Evolutionary conservation across 2,113 vertebrate genomes (phyloP).

Genomic region (Otus sunia): DNA sequence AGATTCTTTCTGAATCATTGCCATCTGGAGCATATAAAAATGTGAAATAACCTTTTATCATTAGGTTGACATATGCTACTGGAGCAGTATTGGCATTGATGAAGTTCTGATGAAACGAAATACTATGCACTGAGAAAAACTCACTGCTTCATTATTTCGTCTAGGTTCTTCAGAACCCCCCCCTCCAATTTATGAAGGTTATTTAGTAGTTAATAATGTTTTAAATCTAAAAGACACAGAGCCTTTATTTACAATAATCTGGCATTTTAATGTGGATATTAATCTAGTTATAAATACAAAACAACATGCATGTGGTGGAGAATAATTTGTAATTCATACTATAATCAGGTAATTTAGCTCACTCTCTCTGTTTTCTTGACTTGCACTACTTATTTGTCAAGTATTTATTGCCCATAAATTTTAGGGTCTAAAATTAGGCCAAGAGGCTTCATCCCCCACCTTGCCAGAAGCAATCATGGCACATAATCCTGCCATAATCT

Average conservation of each 20-base stretch:
- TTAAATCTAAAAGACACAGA: background rate
- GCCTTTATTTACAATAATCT: background rate
- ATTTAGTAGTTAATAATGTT: background rate
- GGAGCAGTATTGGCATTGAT: slow-evolving; percentile 6
- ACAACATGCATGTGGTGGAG: background rate
- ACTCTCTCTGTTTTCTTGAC: background rate
- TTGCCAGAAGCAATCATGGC: background rate
- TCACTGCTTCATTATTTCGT: background rate
- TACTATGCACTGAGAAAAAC: background rate
- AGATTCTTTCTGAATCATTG: slow-evolving; percentile 37
- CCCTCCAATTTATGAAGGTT: background rate
- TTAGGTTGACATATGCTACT: background rate
- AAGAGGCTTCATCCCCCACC: background rate
- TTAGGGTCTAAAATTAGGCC: background rate
- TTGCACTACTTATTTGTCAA: background rate
- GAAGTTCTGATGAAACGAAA: slow-evolving; percentile 15
- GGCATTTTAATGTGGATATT: background rate
- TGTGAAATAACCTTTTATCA: slow-evolving; percentile 55
- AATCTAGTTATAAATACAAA: background rate
- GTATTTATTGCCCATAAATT: background rate
- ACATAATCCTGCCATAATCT: background rate
- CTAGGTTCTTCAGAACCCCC: background rate
- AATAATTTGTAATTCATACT: background rate
- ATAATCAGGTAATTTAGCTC: background rate
- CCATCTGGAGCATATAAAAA: slow-evolving; percentile 59